These are phyloP conservation scores for Malthinus flaveolus DNA, from an alignment of 2,888 invertebrate species.

Conservation along the genomic window DNA sequence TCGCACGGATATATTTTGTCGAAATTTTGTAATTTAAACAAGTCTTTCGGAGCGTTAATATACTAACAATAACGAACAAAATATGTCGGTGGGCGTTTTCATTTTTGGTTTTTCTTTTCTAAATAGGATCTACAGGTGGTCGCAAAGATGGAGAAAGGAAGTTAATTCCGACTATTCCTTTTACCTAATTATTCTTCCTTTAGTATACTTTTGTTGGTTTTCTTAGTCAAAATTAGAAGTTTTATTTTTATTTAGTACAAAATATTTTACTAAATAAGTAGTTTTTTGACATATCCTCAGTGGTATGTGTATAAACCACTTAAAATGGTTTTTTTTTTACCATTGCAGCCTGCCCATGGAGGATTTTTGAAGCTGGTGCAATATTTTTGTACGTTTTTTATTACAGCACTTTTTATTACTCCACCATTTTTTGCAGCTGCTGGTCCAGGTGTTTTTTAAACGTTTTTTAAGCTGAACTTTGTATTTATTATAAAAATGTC, in stretches of 20 bases:
- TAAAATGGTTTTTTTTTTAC: conserved; percentile 49
- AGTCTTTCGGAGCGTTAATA: background rate
- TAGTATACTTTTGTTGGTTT: conserved; percentile 17
- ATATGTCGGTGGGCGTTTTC: conserved; percentile 4
- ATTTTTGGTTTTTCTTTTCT: conserved; percentile 20
- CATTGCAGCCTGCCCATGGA: conserved; percentile 54
- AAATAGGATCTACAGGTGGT: conserved; percentile 21
- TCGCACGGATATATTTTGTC: conserved; percentile 10
- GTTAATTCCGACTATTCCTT: conserved; percentile 19
- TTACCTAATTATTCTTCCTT: conserved; percentile 28
- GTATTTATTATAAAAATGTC: conserved; percentile 39
- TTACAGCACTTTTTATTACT: conserved; percentile 46
- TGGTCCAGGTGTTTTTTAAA: conserved; percentile 33
- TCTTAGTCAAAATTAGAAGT: conserved; percentile 22
- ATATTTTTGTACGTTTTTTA: conserved; percentile 44
- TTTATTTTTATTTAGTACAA: conserved; percentile 15
- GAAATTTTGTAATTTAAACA: background rate
- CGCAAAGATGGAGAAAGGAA: conserved; percentile 24
- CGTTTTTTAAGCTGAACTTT: conserved; percentile 25
- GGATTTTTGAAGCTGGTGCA: conserved; percentile 50
- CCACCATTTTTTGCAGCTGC: conserved; percentile 36
- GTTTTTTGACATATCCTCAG: conserved; percentile 55
- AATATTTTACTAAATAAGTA: conserved; percentile 28
- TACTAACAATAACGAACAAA: background rate
- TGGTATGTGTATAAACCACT: conserved; percentile 52